Base-by-base conservation (phyloP, 1,140 invertebrate genomes). In the Phortica variegata region DNA sequence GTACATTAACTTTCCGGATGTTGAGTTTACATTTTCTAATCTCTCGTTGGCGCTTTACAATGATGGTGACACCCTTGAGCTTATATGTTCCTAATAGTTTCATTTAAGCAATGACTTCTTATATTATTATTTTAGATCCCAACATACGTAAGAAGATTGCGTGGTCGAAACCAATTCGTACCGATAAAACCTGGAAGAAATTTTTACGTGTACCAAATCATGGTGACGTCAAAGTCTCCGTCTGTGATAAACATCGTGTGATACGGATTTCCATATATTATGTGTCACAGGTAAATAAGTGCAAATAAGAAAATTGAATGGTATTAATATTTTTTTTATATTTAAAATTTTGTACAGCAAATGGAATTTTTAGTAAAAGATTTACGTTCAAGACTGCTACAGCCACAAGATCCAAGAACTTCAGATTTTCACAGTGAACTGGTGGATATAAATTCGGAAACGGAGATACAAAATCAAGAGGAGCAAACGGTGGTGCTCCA, bases 211-310 rank as follows among this genome's bases (percentile, higher is more conserved):
- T 91, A 32, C 86, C 85, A 1, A 77, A 79, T 31, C 78, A 81
- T 54, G 83, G 84, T 3, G 87, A 91, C 66, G 79, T 91, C 0
- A 89, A 88, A 75, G 76, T 92, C 3, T 79, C 81, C 3, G 81
- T 89, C 49, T 71, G 74, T 61, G 60, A 74, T 56, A 65, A 69
- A 26, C 69, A 75, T 56, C 61, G 60, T 2, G 61, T 58, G 3
- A 69, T 71, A 16, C 63, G 59, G 12, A 45, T 76, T 10, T 63
- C 54, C 29, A 70, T 75, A 21, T 75, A 65, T 36, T 75, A 75
- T 20, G 70, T 72, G 41, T 56, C 66, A 2, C 61, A 52, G 43
- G 54, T 56, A 47, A 53, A 33, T 38, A 26, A 26, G 13, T 36
- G 17, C 36, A 16, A 18, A 12, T 19, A 20, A 20, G 6, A 3